Base-by-base conservation (phyloP, 2,888 invertebrate genomes). In the Stenoptilia bipunctidactyla region DNA sequence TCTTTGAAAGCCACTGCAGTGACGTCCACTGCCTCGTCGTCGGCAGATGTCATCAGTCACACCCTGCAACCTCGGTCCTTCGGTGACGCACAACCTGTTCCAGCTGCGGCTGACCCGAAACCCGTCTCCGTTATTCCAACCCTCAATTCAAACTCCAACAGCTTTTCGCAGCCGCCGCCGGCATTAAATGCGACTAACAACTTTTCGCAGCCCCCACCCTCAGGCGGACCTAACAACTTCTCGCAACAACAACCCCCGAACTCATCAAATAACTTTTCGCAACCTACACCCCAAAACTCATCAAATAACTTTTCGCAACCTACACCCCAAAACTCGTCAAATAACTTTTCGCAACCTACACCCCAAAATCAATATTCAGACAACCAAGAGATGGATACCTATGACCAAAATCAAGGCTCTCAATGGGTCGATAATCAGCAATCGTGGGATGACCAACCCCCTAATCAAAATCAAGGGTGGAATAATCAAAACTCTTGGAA, bases 41-140 rank as follows among this genome's bases (percentile, higher is more conserved):
- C 51, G 5, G 46, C 61, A 0, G 65, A 58, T 35, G 62, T 69
- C 0, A 69, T 75, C 1, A 43, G 55, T 27, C 68, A 61, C 46
- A 60, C 42, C 45, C 61, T 50, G 1, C 74, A 74, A 33, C 76
- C 74, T 2, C 56, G 75, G 8, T 79, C 73, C 0, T 79, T 79
- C 43, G 80, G 80, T 6, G 82, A 83, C 44, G 64, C 69, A 1
- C 66, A 66, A 37, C 15, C 41, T 13, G 4, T 20, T 8, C 40
- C 49, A 15, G 36, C n/a, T n/a, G 10, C 4, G 6, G 2, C 12
- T n/a, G 30, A 30, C 30, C 4, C 4, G 1, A 45, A 49, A 15
- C 27, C 54, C n/a, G 27, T 14, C 2, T 4, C 45, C 6, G 41
- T 41, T 13, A 51, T 14, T 34, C 10, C 30, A 13, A 2, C 40